Conservation (phyloP, 2,888 invertebrate species). For the Drosophila stalkeri region DNA sequence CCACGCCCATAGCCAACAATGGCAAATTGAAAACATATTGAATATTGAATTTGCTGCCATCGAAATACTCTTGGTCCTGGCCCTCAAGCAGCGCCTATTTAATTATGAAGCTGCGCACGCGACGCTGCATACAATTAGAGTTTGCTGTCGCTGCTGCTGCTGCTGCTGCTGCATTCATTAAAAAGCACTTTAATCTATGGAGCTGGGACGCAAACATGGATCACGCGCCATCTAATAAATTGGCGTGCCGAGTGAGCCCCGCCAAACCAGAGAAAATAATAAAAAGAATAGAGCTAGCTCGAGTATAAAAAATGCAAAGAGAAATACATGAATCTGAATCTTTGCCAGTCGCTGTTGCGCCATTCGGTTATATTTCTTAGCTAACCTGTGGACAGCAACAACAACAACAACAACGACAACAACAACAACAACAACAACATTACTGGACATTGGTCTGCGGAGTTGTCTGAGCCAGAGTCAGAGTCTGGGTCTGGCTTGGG, state of each 20-base stretch:
- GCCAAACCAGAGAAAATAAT: conserved; percentile 29
- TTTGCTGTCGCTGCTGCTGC: conserved; percentile 32
- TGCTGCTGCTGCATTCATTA: conserved; percentile 66
- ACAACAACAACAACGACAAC: background rate
- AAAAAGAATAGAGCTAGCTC: conserved; percentile 16
- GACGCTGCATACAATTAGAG: conserved; percentile 63
- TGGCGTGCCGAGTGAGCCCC: conserved; percentile 49
- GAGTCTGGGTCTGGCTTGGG: conserved; percentile 49
- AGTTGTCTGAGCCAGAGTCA: conserved; percentile 41
- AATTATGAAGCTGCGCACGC: conserved; percentile 63
- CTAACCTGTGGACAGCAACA: conserved; percentile 43
- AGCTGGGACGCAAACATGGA: conserved; percentile 56
- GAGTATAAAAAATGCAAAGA: background rate
- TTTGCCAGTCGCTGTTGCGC: conserved; percentile 47
- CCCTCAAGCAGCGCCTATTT: conserved; percentile 29
- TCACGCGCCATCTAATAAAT: conserved; percentile 74
- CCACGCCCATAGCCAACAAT: conserved; percentile 23
- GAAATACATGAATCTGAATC: conserved; percentile 43
- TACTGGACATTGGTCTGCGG: conserved; percentile 32
- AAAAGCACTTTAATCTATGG: conserved; percentile 70
- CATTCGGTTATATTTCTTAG: conserved; percentile 56
- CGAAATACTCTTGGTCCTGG: background rate
- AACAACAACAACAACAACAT: conserved; percentile 16
- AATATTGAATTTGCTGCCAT: conserved; percentile 59
- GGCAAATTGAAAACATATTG: conserved; percentile 78